Conservation (phyloP, 2,113 vertebrate genomes). For the Onychostruthus taczanowskii region DNA sequence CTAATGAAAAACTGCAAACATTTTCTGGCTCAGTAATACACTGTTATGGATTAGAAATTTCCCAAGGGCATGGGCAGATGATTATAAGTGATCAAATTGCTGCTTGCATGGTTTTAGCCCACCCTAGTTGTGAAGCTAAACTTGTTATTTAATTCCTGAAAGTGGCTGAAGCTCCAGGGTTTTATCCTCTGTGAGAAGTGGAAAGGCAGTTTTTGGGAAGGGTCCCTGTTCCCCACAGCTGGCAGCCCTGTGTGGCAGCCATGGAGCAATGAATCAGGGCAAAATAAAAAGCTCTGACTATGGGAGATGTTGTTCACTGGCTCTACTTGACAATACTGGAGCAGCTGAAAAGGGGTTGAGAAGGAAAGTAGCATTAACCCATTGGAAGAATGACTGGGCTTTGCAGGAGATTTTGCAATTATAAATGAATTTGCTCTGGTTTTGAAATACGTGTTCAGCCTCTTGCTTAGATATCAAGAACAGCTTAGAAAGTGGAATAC, state of each 20-base stretch:
- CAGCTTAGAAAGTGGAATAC: not conserved
- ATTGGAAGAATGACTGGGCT: not conserved
- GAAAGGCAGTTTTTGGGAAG: not conserved
- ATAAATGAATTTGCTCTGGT: not conserved
- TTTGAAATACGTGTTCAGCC: not conserved
- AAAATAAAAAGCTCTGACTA: not conserved
- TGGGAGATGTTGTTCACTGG: not conserved
- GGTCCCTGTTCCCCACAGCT: rapidly evolving
- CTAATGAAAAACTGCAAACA: not conserved
- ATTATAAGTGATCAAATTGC: not conserved
- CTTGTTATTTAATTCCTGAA: not conserved
- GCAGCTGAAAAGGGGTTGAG: not conserved
- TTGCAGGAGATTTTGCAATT: not conserved
- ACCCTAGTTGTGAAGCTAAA: not conserved
- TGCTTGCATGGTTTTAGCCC: not conserved
- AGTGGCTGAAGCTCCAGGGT: not conserved
- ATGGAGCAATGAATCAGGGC: not conserved
- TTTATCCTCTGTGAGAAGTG: not conserved
- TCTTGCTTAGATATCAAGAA: not conserved
- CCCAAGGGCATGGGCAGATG: not conserved
- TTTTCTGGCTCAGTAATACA: not conserved
- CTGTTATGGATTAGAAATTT: not conserved
- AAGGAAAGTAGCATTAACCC: not conserved
- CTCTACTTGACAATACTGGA: not conserved
- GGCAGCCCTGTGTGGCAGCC: not conserved